A percentile compares a stretch with the other conserved stretches of the same genome.
phyloP scores from a whole-genome alignment of 2,888 invertebrate genomes.

The Galerucella nymphaeae region DNA sequence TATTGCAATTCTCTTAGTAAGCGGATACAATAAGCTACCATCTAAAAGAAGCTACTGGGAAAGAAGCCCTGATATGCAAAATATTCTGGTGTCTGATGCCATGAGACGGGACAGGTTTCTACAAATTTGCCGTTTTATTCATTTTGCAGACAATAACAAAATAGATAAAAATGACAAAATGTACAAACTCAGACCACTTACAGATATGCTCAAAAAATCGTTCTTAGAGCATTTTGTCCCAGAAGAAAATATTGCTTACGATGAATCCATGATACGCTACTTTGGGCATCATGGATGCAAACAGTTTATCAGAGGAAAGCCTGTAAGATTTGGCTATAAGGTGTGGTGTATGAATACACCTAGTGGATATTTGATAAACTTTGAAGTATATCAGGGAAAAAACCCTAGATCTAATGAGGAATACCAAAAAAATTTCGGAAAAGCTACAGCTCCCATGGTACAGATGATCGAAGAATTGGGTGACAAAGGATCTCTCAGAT shows the following conservation, averaged over 20 bases:
- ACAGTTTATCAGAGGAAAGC: conserved; percentile 34
- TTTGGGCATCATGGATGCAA: conserved; percentile 10
- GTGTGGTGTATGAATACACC: too few relatives aligned
- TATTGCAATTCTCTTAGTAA: conserved; percentile 16
- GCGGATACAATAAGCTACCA: background rate
- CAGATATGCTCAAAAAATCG: background rate
- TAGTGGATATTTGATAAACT: conserved; percentile 29
- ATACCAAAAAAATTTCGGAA: conserved; percentile 19
- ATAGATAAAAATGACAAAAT: conserved; percentile 14
- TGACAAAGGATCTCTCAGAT: conserved; percentile 7
- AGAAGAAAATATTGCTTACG: conserved; percentile 30
- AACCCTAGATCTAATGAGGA: conserved; percentile 9
- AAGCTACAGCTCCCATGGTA: background rate
- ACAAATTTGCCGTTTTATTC: conserved; percentile 4
- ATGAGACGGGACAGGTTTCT: background rate
- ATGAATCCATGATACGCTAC: conserved; percentile 5
- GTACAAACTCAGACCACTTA: conserved; percentile 20
- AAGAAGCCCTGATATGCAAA: too few relatives aligned
- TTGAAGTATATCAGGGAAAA: conserved; percentile 40
- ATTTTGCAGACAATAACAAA: conserved; percentile 2
- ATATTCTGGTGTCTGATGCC: too few relatives aligned
- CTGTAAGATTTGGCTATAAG: too few relatives aligned
- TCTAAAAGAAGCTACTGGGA: too few relatives aligned
- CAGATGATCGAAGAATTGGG: conserved; percentile 18
- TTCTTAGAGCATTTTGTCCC: background rate